phyloP scores from a whole-genome alignment of 2,113 vertebrate species.

The Oophaga pumilio region DNA sequence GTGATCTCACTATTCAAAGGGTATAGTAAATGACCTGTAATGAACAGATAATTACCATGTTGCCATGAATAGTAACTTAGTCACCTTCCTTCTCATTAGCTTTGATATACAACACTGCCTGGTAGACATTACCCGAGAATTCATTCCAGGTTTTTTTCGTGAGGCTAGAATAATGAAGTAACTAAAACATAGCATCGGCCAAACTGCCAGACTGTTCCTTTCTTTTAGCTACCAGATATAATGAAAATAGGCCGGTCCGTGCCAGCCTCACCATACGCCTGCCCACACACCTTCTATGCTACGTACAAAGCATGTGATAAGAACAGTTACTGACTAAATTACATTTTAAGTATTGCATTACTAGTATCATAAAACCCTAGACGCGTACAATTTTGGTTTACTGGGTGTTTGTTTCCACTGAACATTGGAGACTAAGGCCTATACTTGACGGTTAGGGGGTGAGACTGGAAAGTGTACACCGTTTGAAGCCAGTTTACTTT shows the following conservation, averaged over 20 bases:
- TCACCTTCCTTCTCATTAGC: neutral
- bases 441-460: neutral
- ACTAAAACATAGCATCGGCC: neutral
- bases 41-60: neutral
- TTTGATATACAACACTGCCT: neutral
- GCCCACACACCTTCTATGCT: neutral
- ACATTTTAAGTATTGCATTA: slow-evolving; percentile 8
- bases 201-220: neutral
- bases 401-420: slow-evolving; percentile 9
- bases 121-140: neutral
- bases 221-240: neutral
- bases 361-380: neutral
- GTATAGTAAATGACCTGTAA: neutral
- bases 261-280: neutral
- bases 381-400: slow-evolving; percentile 11
- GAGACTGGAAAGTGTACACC: neutral
- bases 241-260: neutral
- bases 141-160: neutral
- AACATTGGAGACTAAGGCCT: neutral
- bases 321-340: neutral
- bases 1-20: neutral
- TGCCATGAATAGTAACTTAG: neutral
- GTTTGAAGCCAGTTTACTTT: neutral
- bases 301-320: neutral
- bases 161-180: neutral